phyloP scores from a whole-genome alignment of 2,113 vertebrate genomes.

The Daphoenositta chrysoptera region DNA sequence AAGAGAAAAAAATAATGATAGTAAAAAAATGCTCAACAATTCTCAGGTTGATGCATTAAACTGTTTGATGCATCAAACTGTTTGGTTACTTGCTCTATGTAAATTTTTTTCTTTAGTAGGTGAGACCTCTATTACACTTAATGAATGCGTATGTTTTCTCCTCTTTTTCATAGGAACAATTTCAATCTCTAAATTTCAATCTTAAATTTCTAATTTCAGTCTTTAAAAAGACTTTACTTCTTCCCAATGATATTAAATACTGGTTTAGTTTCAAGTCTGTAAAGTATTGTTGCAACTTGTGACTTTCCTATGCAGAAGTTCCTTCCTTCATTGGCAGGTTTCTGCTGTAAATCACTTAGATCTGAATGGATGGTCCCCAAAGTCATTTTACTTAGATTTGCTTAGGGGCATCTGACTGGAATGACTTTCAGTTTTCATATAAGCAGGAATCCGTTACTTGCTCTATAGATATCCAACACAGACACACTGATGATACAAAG shows the following conservation, averaged over 20 bases:
- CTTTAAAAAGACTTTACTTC: too few relatives aligned
- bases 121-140: not conserved
- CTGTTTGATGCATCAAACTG: not conserved
- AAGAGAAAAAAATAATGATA: not conserved
- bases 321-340: not conserved
- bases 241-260: not conserved
- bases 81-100: too few relatives aligned
- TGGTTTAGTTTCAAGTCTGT: not conserved
- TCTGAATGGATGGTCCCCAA: not conserved
- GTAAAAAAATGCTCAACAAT: not conserved
- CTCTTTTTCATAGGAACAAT: not conserved
- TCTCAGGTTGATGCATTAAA: not conserved
- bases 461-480: not conserved
- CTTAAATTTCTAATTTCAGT: too few relatives aligned
- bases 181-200: too few relatives aligned
- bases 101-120: not conserved
- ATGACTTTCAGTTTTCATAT: constrained; percentile 10
- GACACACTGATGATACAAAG: not conserved
- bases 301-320: not conserved
- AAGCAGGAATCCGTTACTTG: not conserved
- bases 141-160: not conserved
- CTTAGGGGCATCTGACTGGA: not conserved
- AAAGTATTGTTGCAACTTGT: not conserved
- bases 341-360: not conserved
- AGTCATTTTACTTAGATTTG: constrained; percentile 8